Conservation (phyloP, 37 sponge, comb jelly and placozoan genomes). For the Aphrocallistes beatrix region DNA sequence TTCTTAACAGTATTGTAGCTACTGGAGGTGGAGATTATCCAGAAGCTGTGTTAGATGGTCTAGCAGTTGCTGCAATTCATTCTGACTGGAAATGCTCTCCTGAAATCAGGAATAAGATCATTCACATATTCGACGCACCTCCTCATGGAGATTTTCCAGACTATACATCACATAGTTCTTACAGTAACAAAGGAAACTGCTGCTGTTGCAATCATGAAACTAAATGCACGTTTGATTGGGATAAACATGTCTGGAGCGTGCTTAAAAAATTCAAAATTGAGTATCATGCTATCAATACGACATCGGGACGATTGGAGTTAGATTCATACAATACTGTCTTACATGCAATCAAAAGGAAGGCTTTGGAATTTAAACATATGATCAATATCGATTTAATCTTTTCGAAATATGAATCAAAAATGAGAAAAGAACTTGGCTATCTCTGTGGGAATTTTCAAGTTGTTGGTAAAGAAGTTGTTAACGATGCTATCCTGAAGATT, state of each 20-base stretch:
- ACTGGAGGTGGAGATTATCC: neutral
- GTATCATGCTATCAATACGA: neutral
- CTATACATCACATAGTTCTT: neutral
- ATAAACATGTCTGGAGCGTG: neutral
- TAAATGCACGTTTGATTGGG: neutral
- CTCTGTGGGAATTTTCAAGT: too few species aligned
- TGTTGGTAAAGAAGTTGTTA: too few species aligned
- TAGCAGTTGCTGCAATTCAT: neutral
- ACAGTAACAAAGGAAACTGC: neutral
- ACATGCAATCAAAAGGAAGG: too few species aligned
- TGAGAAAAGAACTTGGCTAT: too few species aligned
- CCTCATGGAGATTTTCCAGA: constrained; percentile 1
- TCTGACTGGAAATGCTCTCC: neutral
- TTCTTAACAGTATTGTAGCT: neutral
- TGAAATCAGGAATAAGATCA: neutral
- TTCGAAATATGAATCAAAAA: too few species aligned
- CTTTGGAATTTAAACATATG: too few species aligned
- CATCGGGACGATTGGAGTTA: too few species aligned
- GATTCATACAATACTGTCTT: too few species aligned
- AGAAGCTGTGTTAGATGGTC: neutral
- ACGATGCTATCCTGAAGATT: too few species aligned
- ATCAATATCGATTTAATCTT: too few species aligned
- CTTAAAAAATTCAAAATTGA: neutral
- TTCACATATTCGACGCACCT: neutral
- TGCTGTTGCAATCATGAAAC: neutral